Conservation (phyloP, 2,888 invertebrate genomes). For the Conops quadrifasciatus region DNA sequence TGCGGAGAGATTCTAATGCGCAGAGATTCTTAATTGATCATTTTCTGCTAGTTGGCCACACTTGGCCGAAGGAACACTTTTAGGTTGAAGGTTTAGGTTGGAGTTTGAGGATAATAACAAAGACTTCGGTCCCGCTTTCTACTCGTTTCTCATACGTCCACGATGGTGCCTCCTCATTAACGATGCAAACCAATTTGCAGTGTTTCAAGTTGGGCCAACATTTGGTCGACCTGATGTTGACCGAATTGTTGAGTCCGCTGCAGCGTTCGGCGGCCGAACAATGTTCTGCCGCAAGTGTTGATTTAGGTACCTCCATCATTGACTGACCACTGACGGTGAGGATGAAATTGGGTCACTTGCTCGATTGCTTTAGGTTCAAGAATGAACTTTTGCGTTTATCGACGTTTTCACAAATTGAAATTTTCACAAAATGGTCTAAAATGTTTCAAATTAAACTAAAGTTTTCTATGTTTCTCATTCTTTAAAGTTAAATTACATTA, state of each 20-base stretch:
- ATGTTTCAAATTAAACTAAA: no score
- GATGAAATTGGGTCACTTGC: not conserved
- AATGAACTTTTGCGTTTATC: no score
- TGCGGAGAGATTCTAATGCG: no score
- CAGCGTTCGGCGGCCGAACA: slow-evolving; percentile 10
- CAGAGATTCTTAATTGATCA: slow-evolving; percentile 55
- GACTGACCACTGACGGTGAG: not conserved
- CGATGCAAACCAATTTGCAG: slow-evolving; percentile 25
- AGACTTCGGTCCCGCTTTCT: no score
- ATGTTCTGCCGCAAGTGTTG: slow-evolving; percentile 1
- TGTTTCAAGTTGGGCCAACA: slow-evolving; percentile 19
- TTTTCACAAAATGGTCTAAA: no score
- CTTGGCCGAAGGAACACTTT: no score
- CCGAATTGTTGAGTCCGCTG: slow-evolving; percentile 10
- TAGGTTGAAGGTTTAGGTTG: no score
- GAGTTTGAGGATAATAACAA: no score
- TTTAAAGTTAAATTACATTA: no score
- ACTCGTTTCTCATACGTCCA: not conserved
- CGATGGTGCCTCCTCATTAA: not conserved
- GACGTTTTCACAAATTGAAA: no score
- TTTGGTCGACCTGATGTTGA: slow-evolving; percentile 11
- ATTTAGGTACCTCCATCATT: slow-evolving; percentile 1
- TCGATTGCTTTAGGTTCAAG: no score
- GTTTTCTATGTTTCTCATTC: no score
- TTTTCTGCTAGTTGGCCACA: slow-evolving; percentile 43